phyloP scores from a whole-genome alignment of 2,797 vertebrate genomes.

The Balearica regulorum region DNA sequence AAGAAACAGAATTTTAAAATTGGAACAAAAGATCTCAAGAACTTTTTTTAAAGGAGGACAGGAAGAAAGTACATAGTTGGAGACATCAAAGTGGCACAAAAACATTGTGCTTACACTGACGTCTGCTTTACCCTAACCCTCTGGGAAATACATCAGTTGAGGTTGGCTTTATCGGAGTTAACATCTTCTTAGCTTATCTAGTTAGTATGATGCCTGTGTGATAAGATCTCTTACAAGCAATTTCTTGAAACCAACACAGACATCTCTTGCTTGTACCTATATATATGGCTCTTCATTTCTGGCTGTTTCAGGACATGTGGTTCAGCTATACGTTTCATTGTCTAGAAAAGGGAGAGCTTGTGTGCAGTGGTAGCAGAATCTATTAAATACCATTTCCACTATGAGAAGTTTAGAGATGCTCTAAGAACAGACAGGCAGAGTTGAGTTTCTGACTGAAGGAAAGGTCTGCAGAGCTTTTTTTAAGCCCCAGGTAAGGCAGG shows the following conservation, averaged over 20 bases:
- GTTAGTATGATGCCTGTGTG: neutral
- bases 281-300: too few relatives aligned
- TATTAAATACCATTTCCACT: rapidly evolving
- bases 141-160: neutral
- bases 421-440: neutral
- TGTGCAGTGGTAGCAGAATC: neutral
- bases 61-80: neutral
- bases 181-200: neutral
- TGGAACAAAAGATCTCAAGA: neutral
- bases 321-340: neutral
- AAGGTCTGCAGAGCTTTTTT: neutral
- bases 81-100: neutral
- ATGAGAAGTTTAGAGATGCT: neutral
- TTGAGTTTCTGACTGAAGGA: neutral
- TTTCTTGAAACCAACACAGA: neutral
- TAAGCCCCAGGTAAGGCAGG: neutral
- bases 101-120: rapidly evolving
- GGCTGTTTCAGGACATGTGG: rapidly evolving
- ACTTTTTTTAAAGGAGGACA: neutral
- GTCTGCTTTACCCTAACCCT: neutral
- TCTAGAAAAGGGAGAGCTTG: neutral
- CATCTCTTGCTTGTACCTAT: neutral
- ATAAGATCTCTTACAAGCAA: neutral
- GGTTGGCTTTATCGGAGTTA: neutral
- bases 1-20: neutral